Evolutionary conservation across 2,113 vertebrate species (phyloP), one percentile per base, ranked within the genome.

Genomic region (Balaeniceps rex): DNA sequence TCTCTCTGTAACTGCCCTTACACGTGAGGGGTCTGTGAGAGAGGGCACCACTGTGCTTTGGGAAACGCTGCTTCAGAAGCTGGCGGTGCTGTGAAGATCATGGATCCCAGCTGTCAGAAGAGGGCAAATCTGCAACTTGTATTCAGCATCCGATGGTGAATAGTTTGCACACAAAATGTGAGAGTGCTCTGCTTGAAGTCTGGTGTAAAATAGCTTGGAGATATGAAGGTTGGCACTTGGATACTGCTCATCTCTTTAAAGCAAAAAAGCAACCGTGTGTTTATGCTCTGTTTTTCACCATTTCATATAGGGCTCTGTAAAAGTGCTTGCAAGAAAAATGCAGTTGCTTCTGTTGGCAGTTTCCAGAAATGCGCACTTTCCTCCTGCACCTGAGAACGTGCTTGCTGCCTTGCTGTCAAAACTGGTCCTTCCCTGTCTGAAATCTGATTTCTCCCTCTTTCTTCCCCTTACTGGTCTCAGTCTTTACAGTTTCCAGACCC

Each of bases 11-110:
- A 31, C 46, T 75, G 36, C 33, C 16, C n/a, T 49, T 25, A 11
- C 0, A 0, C 1, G 1, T 24, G 38, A 83, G 42, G 23, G 21
- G 6, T 77, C n/a, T 85, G 26, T 6, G 21, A 68, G 69, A 83
- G 46, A 29, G 23, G n/a, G 65, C 47, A 26, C 34, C 7, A 0
- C 34, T 84, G 21, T 47, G 23, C 66, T 68, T 79, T 55, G 63
- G 75, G 33, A 74, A 85, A 13, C 24, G 4, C 33, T 51, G 33
- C 55, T 85, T 46, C 76, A 42, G 61, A 66, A 90, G 49, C 60
- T 55, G 52, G 36, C 2, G 2, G 18, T 79, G 72, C 80, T 60
- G 4, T 61, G 80, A 34, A 64, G 19, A 14, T 87, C 31, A 2
- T 14, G 29, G 77, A 55, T 87, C 51, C 31, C 33, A 34, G 47